phyloP scores from a whole-genome alignment of 2,113 vertebrate species.

The Cyphomyrus plagiostoma region DNA sequence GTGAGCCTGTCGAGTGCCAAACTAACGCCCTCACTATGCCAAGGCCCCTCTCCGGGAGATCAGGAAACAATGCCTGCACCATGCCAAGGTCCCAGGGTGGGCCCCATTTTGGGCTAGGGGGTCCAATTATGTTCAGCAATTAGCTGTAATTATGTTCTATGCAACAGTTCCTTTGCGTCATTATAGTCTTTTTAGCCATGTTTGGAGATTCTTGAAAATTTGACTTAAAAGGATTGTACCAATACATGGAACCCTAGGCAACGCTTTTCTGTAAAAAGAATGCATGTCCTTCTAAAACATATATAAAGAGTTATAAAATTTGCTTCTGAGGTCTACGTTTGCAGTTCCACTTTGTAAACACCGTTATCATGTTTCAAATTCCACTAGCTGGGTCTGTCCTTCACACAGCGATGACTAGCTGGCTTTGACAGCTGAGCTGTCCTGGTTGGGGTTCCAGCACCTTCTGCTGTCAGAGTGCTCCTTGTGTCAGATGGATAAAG shows the following conservation, averaged over 20 bases:
- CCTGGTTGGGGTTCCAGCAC: background rate
- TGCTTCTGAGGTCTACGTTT: background rate
- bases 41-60: slow-evolving; percentile 19
- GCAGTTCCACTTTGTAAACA: background rate
- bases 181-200: slow-evolving; percentile 51
- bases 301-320: background rate
- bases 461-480: background rate
- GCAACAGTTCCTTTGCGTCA: slow-evolving; percentile 37
- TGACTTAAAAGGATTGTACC: slow-evolving; percentile 36
- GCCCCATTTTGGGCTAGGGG: slow-evolving; percentile 51
- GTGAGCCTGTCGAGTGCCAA: slow-evolving; percentile 13
- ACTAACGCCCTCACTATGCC: background rate
- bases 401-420: background rate
- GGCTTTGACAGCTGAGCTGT: background rate
- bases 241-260: slow-evolving; percentile 10
- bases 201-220: slow-evolving; percentile 37
- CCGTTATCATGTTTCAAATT: background rate
- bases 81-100: slow-evolving; percentile 56
- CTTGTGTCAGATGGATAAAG: background rate
- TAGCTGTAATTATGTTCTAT: slow-evolving; percentile 71
- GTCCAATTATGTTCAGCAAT: slow-evolving; percentile 71
- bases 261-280: background rate
- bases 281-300: background rate
- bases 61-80: slow-evolving; percentile 48
- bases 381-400: background rate